Evolutionary conservation across 2,797 vertebrate genomes (phyloP).

Genomic region (Avahi laniger): DNA sequence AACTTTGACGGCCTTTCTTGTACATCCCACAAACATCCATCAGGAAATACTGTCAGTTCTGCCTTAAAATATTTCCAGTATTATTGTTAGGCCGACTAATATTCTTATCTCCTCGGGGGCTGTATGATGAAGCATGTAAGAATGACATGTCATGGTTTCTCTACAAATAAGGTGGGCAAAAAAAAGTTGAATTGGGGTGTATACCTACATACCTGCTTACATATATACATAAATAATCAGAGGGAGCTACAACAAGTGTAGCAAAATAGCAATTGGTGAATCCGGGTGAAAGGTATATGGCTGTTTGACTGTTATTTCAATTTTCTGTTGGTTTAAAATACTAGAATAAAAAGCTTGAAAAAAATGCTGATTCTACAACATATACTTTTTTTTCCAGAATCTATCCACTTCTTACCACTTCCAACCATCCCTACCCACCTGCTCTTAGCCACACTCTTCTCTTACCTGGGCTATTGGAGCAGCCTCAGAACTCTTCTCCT

Average conservation of each 20-base stretch:
- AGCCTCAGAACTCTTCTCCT: background rate
- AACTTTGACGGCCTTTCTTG: background rate
- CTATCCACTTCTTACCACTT: background rate
- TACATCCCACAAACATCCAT: background rate
- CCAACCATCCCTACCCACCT: background rate
- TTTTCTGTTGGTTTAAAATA: background rate
- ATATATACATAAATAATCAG: background rate
- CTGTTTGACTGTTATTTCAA: background rate
- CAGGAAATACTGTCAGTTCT: conserved; percentile 21
- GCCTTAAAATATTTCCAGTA: background rate
- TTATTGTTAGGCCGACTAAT: background rate
- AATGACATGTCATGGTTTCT: background rate
- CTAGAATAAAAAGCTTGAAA: background rate
- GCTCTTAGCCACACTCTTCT: background rate
- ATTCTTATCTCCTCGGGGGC: background rate
- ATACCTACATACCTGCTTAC: background rate
- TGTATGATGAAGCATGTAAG: background rate
- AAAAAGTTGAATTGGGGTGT: background rate
- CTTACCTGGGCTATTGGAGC: background rate
- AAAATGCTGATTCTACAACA: background rate
- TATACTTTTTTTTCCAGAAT: background rate
- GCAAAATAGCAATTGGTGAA: background rate
- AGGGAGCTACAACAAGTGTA: background rate
- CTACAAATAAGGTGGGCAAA: background rate
- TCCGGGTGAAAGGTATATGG: background rate